Base-by-base conservation (phyloP, 2,797 vertebrate species). In the Lacerta viridis region DNA sequence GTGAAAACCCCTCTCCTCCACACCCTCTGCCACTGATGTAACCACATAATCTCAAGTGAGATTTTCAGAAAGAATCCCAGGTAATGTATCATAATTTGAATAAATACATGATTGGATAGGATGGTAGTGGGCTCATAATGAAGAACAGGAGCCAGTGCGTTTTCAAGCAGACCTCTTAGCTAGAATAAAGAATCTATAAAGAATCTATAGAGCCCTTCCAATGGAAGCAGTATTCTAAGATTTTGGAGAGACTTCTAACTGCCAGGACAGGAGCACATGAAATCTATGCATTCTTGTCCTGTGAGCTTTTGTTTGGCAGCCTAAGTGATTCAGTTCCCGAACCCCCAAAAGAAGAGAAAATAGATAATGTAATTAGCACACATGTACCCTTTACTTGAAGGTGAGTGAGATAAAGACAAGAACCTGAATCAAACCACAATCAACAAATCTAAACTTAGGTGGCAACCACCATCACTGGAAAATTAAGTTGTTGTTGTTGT, bases 401-500 rank as follows among this genome's bases (percentile, higher is more conserved):
- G 59, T 11, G 43, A 68, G 59, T 7, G 7, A 72, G 50, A 17
- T 23, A 61, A 43, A 27, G 59, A 39, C 6, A 9, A 80, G 55
- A n/a, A 29, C 27, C 69, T 41, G 66, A n/a, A 72, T 8, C 4
- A 4, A 1, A 71, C 10, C 11, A 29, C 10, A 71, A 71, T 71
- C 33, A 41, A 43, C 6, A 18, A 20, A 20, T 41, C 55, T 36
- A 64, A 61, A 4, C 69, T 74, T 84, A 23, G 69, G 29, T 55
- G 36, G 11, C 69, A 59, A 17, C 18, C 4, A 9, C 39, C 27
- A 29, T 29, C 64, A 13, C 81, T 90, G 87, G 88, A 89, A 90
- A 92, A 89, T 76, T 85, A 87, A 46, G 89, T 89, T 92, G 94
- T 94, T 88, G 46, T 46, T n/a, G n/a, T 41, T 46, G 50, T 55